Percentiles rank a stretch among this genome's conserved stretches.
Evolutionary conservation across 2,113 vertebrate genomes (phyloP).

Genomic region (Saimiri boliviensis): DNA sequence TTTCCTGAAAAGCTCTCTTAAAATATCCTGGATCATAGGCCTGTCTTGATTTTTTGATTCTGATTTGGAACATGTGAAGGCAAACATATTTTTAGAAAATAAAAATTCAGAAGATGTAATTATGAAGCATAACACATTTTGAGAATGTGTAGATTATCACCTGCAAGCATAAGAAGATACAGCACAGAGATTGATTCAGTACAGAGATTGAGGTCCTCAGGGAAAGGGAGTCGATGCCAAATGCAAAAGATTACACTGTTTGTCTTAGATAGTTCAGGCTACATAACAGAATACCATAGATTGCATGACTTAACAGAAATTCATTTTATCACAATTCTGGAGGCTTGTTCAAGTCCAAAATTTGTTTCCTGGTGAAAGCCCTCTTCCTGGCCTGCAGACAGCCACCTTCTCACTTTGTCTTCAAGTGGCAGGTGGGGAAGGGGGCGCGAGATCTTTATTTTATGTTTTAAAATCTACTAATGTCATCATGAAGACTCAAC

Average conservation of each 20-base stretch:
- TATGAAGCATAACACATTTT: not conserved
- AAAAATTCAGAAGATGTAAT: not conserved
- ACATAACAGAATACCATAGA: not conserved
- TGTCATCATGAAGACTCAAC: too few relatives aligned
- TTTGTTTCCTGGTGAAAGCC: not conserved
- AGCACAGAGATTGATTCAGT: not conserved
- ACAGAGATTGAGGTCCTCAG: not conserved
- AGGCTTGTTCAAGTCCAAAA: not conserved
- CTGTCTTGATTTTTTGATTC: not conserved
- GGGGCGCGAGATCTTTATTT: not conserved
- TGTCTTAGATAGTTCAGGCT: not conserved
- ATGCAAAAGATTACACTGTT: not conserved
- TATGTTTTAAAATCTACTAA: not conserved
- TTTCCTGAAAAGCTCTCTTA: not conserved
- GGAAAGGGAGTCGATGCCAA: not conserved
- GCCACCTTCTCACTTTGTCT: not conserved
- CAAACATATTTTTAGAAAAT: not conserved
- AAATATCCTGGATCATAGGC: not conserved
- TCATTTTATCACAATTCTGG: not conserved
- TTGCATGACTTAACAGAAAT: not conserved
- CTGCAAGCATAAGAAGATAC: not conserved
- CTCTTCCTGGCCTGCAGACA: not conserved
- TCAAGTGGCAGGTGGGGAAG: not conserved
- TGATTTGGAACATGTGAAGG: not conserved
- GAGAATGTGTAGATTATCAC: not conserved